A percentile compares a stretch with the other conserved stretches of the same genome.
Evolutionary conservation across 2,888 invertebrate genomes (phyloP).

Genomic region (Mechanitis messenoides): DNA sequence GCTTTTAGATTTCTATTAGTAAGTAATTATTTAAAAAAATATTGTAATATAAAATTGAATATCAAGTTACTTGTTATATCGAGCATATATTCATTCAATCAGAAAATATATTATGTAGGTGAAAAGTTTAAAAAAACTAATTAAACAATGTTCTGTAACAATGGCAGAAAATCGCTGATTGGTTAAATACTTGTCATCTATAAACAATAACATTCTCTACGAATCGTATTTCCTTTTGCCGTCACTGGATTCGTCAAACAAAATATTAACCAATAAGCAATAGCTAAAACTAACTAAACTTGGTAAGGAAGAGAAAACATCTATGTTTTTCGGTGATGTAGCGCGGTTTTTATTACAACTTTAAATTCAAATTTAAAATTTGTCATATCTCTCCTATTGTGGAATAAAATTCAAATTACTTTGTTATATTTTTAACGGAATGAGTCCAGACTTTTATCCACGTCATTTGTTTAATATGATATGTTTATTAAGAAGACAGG

Average conservation of each 20-base stretch:
- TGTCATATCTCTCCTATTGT: slow-evolving; percentile 6
- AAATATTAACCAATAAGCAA: slow-evolving; percentile 12
- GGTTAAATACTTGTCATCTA: slow-evolving; percentile 3
- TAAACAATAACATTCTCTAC: slow-evolving; percentile 13
- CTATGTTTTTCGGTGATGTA: slow-evolving; percentile 47
- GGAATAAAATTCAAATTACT: not conserved
- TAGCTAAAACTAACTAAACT: slow-evolving; percentile 1
- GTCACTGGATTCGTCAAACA: slow-evolving; percentile 1
- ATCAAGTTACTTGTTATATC: too few relatives aligned
- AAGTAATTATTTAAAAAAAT: too few relatives aligned
- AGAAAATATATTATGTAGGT: too few relatives aligned
- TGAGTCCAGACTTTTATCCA: not conserved
- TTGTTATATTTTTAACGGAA: not conserved
- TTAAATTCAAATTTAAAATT: slow-evolving; percentile 48
- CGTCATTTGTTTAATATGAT: not conserved
- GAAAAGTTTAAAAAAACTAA: too few relatives aligned
- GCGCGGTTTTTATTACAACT: slow-evolving; percentile 47
- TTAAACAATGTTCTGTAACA: not conserved
- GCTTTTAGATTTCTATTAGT: too few relatives aligned
- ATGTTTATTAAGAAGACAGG: slow-evolving; percentile 20
- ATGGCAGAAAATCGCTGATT: slow-evolving; percentile 2
- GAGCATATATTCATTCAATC: too few relatives aligned
- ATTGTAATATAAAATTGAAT: too few relatives aligned
- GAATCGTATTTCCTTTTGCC: slow-evolving; percentile 17
- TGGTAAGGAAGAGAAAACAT: slow-evolving; percentile 14